Conservation (phyloP, 2,888 invertebrate genomes). For the Asteroscopus sphinx region DNA sequence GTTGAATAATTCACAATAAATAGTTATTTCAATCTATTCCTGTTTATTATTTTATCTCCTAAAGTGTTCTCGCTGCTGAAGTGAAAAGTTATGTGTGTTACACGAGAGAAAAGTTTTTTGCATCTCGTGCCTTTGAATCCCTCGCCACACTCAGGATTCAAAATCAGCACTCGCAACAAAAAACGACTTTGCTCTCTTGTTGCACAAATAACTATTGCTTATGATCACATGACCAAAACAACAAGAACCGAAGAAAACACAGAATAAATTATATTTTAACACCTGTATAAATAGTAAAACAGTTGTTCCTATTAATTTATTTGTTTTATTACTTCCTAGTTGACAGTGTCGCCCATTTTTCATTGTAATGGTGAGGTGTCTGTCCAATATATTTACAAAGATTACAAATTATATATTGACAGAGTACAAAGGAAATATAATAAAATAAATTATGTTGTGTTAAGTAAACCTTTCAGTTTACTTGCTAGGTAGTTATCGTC, state of each 20-base stretch:
- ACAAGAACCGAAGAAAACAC: background rate
- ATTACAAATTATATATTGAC: conserved; percentile 3
- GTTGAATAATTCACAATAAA: too few relatives aligned
- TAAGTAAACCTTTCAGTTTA: background rate
- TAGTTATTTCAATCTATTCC: too few relatives aligned
- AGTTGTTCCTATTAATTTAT: conserved; percentile 31
- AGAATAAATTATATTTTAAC: conserved; percentile 12
- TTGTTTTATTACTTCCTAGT: conserved; percentile 42
- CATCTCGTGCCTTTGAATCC: too few relatives aligned
- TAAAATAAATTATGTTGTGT: background rate
- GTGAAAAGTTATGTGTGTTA: too few relatives aligned
- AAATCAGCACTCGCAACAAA: too few relatives aligned
- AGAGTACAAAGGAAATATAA: background rate
- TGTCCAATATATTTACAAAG: conserved; percentile 18
- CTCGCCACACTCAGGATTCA: too few relatives aligned
- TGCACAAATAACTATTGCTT: too few relatives aligned
- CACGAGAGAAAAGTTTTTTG: too few relatives aligned
- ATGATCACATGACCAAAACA: background rate
- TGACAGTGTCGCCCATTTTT: conserved; percentile 25
- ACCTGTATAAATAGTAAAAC: conserved; percentile 36
- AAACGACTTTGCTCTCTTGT: too few relatives aligned
- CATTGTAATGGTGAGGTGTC: conserved; percentile 26
- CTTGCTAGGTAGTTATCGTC: too few relatives aligned
- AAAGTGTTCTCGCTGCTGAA: too few relatives aligned
- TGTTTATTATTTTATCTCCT: too few relatives aligned